Conservation (phyloP, 2,888 invertebrate species). For the Ochropleura plecta region DNA sequence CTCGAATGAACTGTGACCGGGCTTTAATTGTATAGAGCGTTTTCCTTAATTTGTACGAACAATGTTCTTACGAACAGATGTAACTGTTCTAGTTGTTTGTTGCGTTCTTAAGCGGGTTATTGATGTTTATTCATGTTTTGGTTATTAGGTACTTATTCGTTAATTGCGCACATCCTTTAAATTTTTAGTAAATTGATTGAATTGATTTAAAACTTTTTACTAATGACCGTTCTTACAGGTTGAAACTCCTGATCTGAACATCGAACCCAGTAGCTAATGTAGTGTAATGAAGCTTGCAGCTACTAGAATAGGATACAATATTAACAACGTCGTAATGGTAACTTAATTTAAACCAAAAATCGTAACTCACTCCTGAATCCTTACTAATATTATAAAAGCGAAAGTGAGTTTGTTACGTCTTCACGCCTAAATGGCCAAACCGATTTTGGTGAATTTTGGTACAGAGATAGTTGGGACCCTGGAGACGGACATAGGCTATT, state of each 20-base stretch:
- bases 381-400: too few relatives aligned
- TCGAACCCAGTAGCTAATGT: not conserved
- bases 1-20: conserved; percentile 76
- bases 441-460: too few relatives aligned
- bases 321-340: not conserved
- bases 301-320: not conserved
- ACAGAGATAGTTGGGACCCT: too few relatives aligned
- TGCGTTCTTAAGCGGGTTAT: conserved; percentile 33
- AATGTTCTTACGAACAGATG: conserved; percentile 47
- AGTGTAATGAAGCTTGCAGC: not conserved
- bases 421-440: too few relatives aligned
- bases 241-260: not conserved
- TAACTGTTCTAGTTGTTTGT: conserved; percentile 48
- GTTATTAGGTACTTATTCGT: not conserved
- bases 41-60: conserved; percentile 65
- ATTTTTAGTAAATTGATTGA: not conserved
- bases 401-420: too few relatives aligned
- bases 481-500: too few relatives aligned
- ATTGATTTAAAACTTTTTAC: too few relatives aligned
- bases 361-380: not conserved
- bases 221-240: not conserved
- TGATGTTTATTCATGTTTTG: conserved; percentile 20
- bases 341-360: not conserved
- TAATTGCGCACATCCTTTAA: not conserved
- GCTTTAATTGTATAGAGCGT: conserved; percentile 70